A percentile compares a stretch with the other conserved stretches of the same genome.
These are phyloP conservation scores for Rhyacophila evoluta DNA, from an alignment of 2,888 invertebrate genomes.

Conservation along the genomic window DNA sequence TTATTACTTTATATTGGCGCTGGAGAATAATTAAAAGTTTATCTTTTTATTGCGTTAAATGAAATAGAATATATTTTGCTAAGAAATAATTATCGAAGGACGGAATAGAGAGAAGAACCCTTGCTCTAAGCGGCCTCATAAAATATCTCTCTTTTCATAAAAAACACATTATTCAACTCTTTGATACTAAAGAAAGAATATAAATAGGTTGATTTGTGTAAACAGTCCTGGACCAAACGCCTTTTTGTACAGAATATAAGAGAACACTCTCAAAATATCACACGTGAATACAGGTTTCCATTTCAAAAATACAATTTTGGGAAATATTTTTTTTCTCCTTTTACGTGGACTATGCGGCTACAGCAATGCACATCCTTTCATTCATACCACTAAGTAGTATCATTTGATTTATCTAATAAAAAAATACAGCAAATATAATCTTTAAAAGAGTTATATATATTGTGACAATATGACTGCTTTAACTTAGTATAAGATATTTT, in stretches of 20 bases:
- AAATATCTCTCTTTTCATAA: background rate
- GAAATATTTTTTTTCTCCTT: too few species aligned
- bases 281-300: background rate
- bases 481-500: too few species aligned
- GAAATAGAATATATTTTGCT: background rate
- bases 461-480: too few species aligned
- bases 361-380: too few species aligned
- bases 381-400: too few species aligned
- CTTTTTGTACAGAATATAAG: too few species aligned
- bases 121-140: background rate
- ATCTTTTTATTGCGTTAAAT: background rate
- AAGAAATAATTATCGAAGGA: background rate
- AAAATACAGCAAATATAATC: too few species aligned
- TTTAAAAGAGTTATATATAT: too few species aligned
- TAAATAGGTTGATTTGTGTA: constrained; percentile 24
- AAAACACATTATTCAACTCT: constrained; percentile 12
- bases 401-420: too few species aligned
- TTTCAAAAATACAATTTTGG: background rate
- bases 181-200: constrained; percentile 8
- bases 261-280: background rate
- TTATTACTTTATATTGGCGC: background rate
- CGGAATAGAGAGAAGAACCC: background rate
- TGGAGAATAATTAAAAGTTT: background rate
- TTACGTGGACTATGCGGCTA: too few species aligned
- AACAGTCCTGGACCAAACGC: constrained; percentile 17